Evolutionary conservation across 2,888 invertebrate species (phyloP).

Genomic region (Protonemura montana): DNA sequence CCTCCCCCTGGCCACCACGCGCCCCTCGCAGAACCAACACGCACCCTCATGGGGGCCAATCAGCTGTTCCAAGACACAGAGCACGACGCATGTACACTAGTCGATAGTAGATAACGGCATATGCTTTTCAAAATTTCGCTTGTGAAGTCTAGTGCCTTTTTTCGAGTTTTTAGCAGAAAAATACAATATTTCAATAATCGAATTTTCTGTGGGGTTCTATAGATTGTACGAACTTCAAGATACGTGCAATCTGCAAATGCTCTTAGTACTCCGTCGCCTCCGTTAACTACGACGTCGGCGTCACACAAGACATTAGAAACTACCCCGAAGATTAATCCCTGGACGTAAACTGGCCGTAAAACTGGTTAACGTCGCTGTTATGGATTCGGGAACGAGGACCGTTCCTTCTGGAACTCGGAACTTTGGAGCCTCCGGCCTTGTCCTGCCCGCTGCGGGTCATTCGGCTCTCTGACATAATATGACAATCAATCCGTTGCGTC

Average conservation of each 20-base stretch:
- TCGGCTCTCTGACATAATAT: not conserved
- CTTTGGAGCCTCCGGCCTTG: not conserved
- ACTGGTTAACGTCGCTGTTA: not conserved
- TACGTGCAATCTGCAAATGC: not conserved
- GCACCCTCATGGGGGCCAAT: conserved; percentile 37
- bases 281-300: not conserved
- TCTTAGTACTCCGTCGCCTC: not conserved
- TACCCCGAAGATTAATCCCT: conserved; percentile 7
- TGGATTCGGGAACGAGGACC: not conserved
- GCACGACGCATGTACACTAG: not conserved
- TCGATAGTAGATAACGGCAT: not conserved
- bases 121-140: not conserved
- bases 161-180: not conserved
- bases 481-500: not conserved
- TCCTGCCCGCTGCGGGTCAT: not conserved
- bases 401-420: not conserved
- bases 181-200: not conserved
- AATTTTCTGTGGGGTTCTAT: not conserved
- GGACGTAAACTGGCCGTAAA: not conserved
- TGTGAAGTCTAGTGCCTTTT: not conserved
- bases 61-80: conserved; percentile 31
- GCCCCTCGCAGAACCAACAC: conserved; percentile 26
- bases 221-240: not conserved
- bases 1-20: not conserved
- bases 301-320: not conserved